Evolutionary conservation across 2,113 vertebrate genomes (phyloP).

Genomic region (Ranitomeya variabilis): DNA sequence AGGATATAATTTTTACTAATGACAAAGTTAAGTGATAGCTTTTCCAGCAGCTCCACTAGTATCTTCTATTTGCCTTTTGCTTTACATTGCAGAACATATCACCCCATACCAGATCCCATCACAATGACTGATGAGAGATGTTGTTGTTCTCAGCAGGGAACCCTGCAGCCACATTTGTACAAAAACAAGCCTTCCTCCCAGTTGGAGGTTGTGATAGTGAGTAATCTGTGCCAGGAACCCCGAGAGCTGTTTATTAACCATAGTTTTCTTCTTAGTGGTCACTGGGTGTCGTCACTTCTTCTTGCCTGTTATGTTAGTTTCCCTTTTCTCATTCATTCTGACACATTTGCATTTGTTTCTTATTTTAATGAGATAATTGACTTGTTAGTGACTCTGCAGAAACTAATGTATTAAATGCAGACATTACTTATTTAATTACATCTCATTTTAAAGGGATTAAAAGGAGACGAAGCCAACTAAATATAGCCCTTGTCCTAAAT

Average conservation of each 20-base stretch:
- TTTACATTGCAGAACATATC: background rate
- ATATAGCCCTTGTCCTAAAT: no score
- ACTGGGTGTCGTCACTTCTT: background rate
- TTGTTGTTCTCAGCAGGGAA: slow-evolving; percentile 10
- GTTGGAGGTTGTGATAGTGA: slow-evolving; percentile 27
- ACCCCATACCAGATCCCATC: background rate
- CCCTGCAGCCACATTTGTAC: background rate
- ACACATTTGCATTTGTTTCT: background rate
- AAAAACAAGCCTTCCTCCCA: slow-evolving; percentile 14
- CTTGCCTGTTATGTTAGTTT: background rate
- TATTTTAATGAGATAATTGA: background rate
- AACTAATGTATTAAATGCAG: background rate
- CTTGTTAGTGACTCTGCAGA: background rate
- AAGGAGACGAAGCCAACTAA: background rate
- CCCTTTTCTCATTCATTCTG: background rate
- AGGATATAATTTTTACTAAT: no score
- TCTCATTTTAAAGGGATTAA: background rate
- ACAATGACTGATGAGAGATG: background rate
- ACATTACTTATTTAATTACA: background rate
- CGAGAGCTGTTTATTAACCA: slow-evolving; percentile 23
- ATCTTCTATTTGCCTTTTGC: background rate
- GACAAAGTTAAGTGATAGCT: background rate
- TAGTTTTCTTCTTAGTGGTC: background rate
- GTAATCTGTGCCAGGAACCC: slow-evolving; percentile 4
- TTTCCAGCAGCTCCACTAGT: background rate